Percentiles rank a stretch among this genome's conserved stretches.
These are phyloP conservation scores for Furcifer pardalis DNA, from an alignment of 2,797 vertebrate genomes.

Conservation along the genomic window DNA sequence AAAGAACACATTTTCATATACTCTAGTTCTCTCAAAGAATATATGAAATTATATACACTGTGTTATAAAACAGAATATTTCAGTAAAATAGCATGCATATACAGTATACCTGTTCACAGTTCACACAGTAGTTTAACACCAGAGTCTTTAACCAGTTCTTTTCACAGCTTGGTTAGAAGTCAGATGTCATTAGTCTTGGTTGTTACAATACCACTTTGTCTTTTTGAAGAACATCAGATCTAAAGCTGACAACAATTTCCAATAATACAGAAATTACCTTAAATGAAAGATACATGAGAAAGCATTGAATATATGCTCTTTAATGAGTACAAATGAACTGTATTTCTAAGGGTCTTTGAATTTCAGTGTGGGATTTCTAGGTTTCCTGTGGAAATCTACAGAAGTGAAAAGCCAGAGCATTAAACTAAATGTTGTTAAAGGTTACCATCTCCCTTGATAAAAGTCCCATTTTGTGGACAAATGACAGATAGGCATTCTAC, in stretches of 20 bases:
- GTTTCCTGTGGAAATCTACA: slow-evolving; percentile 19
- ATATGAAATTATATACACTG: too few relatives aligned
- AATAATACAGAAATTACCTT: slow-evolving; percentile 16
- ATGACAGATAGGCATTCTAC: slow-evolving; percentile 24
- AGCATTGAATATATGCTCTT: neutral
- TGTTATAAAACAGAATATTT: too few relatives aligned
- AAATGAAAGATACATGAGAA: neutral
- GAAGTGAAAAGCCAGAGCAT: slow-evolving; percentile 37
- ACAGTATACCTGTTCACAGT: neutral
- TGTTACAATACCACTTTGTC: too few relatives aligned
- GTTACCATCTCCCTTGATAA: slow-evolving; percentile 23
- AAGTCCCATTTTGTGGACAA: slow-evolving; percentile 43
- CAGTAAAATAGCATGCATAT: neutral
- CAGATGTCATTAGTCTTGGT: neutral
- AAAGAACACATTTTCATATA: neutral
- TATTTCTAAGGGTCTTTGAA: neutral
- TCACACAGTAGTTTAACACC: neutral
- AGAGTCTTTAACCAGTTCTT: neutral
- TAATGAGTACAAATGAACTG: slow-evolving; percentile 40
- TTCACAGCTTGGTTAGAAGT: neutral
- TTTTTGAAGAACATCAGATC: neutral
- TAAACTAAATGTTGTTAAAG: slow-evolving; percentile 47
- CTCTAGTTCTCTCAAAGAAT: neutral
- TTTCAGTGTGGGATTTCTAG: slow-evolving; percentile 41
- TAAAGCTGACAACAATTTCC: neutral